Evolutionary conservation across 2,888 invertebrate genomes (phyloP).

Genomic region (Trachelus tabidus): DNA sequence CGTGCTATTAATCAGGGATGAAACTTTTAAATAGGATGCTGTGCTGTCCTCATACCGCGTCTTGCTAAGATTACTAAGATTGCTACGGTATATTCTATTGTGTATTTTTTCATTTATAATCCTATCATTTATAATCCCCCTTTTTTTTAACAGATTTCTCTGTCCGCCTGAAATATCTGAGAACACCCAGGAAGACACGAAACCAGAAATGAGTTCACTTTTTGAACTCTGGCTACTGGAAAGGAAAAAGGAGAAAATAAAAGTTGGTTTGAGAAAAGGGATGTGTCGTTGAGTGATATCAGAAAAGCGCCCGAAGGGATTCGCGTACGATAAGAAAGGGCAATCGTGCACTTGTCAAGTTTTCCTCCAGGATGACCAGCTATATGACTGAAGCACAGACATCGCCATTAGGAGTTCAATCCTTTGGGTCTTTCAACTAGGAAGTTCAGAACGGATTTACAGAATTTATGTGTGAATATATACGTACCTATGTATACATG

Average conservation of each 20-base stretch:
- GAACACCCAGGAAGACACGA: background rate
- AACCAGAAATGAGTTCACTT: background rate
- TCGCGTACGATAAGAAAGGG: background rate
- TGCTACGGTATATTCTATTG: background rate
- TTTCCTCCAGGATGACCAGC: background rate
- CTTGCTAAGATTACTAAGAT: background rate
- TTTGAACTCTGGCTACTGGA: background rate
- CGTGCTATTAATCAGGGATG: background rate
- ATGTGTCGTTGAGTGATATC: background rate
- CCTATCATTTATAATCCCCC: no score
- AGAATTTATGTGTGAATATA: background rate
- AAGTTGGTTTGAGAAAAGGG: background rate
- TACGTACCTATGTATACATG: background rate
- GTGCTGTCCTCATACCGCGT: background rate
- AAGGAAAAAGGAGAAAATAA: background rate
- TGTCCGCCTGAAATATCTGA: background rate
- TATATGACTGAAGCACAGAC: background rate
- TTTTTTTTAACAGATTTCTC: background rate
- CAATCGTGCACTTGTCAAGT: background rate
- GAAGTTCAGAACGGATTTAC: background rate
- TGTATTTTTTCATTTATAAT: background rate
- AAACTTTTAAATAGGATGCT: background rate
- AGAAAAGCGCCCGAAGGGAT: background rate
- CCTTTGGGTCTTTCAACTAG: background rate
- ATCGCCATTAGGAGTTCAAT: background rate